phyloP scores from a whole-genome alignment of 2,113 vertebrate species.

The Indri indri region DNA sequence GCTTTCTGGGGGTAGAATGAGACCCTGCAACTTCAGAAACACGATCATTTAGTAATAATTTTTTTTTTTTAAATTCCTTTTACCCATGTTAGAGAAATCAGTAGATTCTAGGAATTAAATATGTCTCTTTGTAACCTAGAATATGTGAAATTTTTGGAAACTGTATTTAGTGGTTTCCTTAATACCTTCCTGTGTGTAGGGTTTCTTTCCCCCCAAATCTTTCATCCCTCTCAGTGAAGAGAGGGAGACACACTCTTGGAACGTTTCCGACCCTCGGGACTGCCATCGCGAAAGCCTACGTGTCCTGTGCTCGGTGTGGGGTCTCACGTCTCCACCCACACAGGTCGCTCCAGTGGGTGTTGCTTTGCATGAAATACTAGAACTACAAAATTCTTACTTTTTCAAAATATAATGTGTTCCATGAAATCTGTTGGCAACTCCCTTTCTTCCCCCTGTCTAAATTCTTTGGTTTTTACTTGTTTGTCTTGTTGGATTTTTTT shows the following conservation, averaged over 20 bases:
- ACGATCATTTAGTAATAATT: slow-evolving; percentile 18
- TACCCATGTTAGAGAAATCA: not conserved
- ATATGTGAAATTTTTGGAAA: not conserved
- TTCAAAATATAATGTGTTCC: slow-evolving; percentile 71
- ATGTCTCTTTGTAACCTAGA: not conserved
- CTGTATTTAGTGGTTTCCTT: not conserved
- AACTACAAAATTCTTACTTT: slow-evolving; percentile 78
- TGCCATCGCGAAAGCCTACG: not conserved
- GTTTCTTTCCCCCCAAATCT: not conserved
- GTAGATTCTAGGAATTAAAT: not conserved
- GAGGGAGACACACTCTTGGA: not conserved
- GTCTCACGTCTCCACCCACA: not conserved
- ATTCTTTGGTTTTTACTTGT: not conserved
- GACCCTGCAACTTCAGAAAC: slow-evolving; percentile 33
- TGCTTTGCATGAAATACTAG: slow-evolving; percentile 69
- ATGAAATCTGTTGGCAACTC: slow-evolving; percentile 65
- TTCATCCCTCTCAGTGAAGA: not conserved
- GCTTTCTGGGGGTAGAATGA: slow-evolving; percentile 14
- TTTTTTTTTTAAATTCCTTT: not conserved
- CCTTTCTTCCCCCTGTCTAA: slow-evolving; percentile 9
- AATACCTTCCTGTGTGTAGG: not conserved
- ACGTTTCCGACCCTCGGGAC: not conserved
- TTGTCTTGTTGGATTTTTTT: not conserved
- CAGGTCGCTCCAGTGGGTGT: slow-evolving; percentile 40
- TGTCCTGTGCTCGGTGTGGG: not conserved